These are phyloP conservation scores for Sceloporus undulatus DNA, from an alignment of 2,113 vertebrate genomes.

Conservation along the genomic window DNA sequence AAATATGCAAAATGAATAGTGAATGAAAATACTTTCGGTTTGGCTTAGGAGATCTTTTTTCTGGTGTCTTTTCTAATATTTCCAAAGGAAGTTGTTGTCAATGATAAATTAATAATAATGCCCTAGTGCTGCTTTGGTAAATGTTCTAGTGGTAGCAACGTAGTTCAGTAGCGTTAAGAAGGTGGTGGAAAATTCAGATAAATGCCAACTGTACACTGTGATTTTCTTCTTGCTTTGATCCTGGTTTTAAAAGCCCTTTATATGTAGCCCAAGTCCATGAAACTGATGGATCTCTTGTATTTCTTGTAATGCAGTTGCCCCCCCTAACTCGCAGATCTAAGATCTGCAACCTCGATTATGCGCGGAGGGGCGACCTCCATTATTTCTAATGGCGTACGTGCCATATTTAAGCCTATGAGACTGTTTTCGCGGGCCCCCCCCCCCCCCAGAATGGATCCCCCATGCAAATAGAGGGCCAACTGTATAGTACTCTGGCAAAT, in stretches of 20 bases:
- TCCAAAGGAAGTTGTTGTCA: neutral
- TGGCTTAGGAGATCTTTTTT: neutral
- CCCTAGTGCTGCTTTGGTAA: neutral
- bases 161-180: constrained; percentile 9
- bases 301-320: neutral
- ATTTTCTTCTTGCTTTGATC: neutral
- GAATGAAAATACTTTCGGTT: neutral
- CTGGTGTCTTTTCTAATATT: neutral
- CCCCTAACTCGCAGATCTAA: no score
- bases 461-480: no score
- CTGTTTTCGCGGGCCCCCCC: no score
- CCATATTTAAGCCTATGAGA: no score
- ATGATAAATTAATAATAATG: neutral
- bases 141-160: neutral
- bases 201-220: neutral
- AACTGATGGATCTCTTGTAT: constrained; percentile 1
- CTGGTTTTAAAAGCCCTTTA: neutral
- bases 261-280: neutral
- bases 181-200: neutral
- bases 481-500: neutral
- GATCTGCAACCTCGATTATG: no score
- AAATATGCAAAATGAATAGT: neutral
- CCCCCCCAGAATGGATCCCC: no score
- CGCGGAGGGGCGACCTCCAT: no score
- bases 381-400: no score